Evolutionary conservation across 2,797 vertebrate genomes (phyloP), one percentile per base, ranked within the genome.

Genomic region (Furcifer pardalis): DNA sequence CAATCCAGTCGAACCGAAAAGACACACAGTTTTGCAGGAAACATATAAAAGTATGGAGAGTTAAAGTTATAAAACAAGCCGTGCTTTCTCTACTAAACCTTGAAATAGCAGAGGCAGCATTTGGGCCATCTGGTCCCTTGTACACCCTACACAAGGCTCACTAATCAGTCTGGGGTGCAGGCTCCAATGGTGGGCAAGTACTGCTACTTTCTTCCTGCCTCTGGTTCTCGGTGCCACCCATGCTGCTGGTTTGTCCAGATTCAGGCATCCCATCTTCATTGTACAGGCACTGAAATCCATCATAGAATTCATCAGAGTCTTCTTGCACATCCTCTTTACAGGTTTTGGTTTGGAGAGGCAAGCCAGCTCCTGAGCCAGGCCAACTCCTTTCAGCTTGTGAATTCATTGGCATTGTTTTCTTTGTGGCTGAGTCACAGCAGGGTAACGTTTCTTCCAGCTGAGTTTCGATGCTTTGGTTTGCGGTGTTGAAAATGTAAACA

Each of bases 271-370:
- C 8, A 0, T 59, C 74, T 88, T 97, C 96, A 0, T 90, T 85
- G 23, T 95, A 96, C 88, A 96, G 86, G 62, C 92, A 85, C 69
- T 90, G 15, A 32, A 97, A 96, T 52, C 96, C 96, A 66, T 97
- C 95, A 1, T 93, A 96, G 80, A 94, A 96, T 42, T 96, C 96
- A 1, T 96, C 96, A 0, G 69, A 21, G 19, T 56, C 37, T 76
- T 56, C 37, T 76, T 96, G 96, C 35, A 76, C 76, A 56, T 85
- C 19, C 66, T 30, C 62, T 21, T 81, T 89, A 63, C 79, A 25
- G 66, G 1, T 4, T 32, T 27, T 73, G 60, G 73, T 77, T 73
- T 66, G 4, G 2, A 75, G 1, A 44, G 83, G 71, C 0, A 4
- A 59, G 72, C 82, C 79, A 82, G 80, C 69, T 9, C 78, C 63